Evolutionary conservation across 2,113 vertebrate genomes (phyloP), one percentile per base, ranked within the genome.

Genomic region (Semnornis frantzii): DNA sequence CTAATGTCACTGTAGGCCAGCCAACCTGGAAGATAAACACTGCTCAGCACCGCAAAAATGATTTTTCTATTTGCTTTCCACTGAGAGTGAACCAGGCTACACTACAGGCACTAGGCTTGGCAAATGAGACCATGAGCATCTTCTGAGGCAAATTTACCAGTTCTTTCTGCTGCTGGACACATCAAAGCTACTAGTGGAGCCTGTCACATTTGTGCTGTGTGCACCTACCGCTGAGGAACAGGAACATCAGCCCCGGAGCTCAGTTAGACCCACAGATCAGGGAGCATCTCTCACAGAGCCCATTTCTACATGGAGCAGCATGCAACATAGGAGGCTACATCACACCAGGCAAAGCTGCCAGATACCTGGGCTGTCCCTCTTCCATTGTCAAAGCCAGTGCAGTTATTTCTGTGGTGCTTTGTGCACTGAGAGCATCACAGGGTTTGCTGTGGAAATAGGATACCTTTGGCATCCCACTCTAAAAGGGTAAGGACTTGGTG

Each of bases 11-110:
- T 84, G 68, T 72, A 95, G 94, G 89, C 84, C 89, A 91, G 89
- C 42, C 78, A 91, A 17, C 95, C 89, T 95, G 91, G 82, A 95
- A 92, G 91, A 95, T 60, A 96, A 96, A 93, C 92, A 93, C 76
- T 74, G 89, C 87, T 50, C 75, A 91, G 85, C 86, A 87, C 87
- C 64, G 82, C 0, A 25, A 92, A 92, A 96, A 89, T 85, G 68
- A 91, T 66, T 95, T 93, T 96, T 93, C 85, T 89, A 89, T 95
- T 95, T 94, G 87, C 89, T 93, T 85, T 94, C 89, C 60, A 46
- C 71, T 85, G 82, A 77, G 83, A 85, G 78, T 19, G 84, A 93
- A 93, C 64, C 34, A 39, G 52, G 44, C 77, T 93, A 24, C 44
- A 63, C 58, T 71, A 33, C 2, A 75, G 77, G 82, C 87, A 87